A percentile compares a stretch with the other conserved stretches of the same genome.
Evolutionary conservation across 2,113 vertebrate species (phyloP).

Genomic region (Gasterosteus nipponicus): DNA sequence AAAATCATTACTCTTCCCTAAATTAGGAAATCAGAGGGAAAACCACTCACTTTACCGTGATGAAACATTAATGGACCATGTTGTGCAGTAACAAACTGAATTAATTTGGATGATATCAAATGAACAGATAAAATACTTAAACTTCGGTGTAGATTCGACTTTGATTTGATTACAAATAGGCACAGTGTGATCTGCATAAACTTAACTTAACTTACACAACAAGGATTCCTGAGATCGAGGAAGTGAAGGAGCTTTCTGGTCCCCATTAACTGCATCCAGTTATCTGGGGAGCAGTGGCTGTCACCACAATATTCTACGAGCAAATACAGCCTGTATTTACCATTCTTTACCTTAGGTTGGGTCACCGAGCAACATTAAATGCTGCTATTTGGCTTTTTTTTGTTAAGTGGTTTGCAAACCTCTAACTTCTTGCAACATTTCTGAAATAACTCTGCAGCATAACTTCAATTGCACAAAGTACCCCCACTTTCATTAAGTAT

Average conservation of each 20-base stretch:
- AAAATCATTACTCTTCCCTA: not conserved
- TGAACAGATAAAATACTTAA: not conserved
- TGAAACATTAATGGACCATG: not conserved
- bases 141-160: not conserved
- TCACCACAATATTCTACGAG: not conserved
- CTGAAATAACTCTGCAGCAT: conserved; percentile 33
- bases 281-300: not conserved
- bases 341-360: not conserved
- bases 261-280: conserved; percentile 15
- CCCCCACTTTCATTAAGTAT: conserved; percentile 50
- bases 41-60: not conserved
- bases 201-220: conserved; percentile 8
- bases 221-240: conserved; percentile 1
- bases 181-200: not conserved
- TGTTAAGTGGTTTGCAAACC: not conserved
- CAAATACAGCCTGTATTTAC: not conserved
- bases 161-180: not conserved
- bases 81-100: not conserved
- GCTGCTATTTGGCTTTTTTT: not conserved
- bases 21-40: not conserved
- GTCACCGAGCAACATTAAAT: not conserved
- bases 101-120: not conserved
- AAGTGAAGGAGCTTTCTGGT: not conserved
- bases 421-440: not conserved
- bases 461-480: conserved; percentile 27